Evolutionary conservation across 2,888 invertebrate genomes (phyloP), one percentile per base, ranked within the genome.

Genomic region (Philereme vetulata): DNA sequence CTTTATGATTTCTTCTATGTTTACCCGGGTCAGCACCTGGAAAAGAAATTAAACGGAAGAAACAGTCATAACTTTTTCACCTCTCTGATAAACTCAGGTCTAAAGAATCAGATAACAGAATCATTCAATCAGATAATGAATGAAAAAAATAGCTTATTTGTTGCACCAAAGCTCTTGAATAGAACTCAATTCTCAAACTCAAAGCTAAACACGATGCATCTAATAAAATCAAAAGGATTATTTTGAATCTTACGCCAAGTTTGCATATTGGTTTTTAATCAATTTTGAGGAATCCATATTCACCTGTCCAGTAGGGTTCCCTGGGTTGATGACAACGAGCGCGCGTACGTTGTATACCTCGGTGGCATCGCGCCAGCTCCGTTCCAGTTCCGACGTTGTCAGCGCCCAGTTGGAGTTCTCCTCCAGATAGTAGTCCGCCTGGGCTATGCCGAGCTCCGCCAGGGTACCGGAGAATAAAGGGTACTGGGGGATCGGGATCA

Each of bases 401-500:
- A 99, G 84, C 0, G 95, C 95, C 99, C 99, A 99, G 66, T 95
- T 94, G 54, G 94, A 94, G 0, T 93, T 93, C 84, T 99, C 99
- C 79, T 98, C 95, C 75, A 99, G 91, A 85, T 95, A 98, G 84
- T 99, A 99, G 9, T 95, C 95, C 45, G 97, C 93, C 93, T 96
- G 94, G 6, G 90, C 82, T 81, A 99, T 94, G 58, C 96, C 96
- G 80, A 97, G 97, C 88, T 99, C 99, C 4, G 98, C 95, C 45
- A 98, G 90, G 0, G 97, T 95, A 0, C 98, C 99, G 0, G 98
- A 98, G 88, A 99, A 99, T 4, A 99, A 92, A 0, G 99, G 99
- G 88, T 99, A 99, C 81, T 99, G 99, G 0, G 99, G 99, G 75
- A 98, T 98, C 0, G 99, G 99, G 66, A 98, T 95, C 97, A 99